Evolutionary conservation across 2,113 vertebrate genomes (phyloP), one percentile per base, ranked within the genome.

Genomic region (Tachysurus fulvidraco): DNA sequence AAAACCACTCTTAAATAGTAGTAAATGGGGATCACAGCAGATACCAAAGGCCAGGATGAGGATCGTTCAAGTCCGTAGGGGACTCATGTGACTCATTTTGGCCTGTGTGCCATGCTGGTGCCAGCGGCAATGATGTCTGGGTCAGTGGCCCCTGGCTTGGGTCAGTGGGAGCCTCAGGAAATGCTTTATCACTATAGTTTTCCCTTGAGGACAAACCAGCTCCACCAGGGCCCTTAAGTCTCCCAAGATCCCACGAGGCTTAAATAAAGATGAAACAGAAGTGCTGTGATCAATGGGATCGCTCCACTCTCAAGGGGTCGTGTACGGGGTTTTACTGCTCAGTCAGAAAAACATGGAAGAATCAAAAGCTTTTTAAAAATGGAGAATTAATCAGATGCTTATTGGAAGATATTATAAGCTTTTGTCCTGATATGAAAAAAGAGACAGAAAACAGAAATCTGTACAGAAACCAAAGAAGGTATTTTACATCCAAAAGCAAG

Each of bases 91-190:
- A 89, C 86, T 87, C 46, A 89, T 89, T 83, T 85, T 36, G 21
- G 28, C 85, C 71, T 81, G 76, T 64, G 79, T 85, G 73, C 69
- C 78, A 41, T 81, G 9, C 30, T 83, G 67, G 77, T 86, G 81
- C 87, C 55, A 73, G 52, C 67, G 36, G 77, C 30, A 81, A 64
- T 84, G 84, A 78, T 59, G 90, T 90, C 88, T 90, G 78, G 88
- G 86, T 86, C 83, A 86, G 44, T 57, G 30, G 84, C 88, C 84
- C 76, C 84, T 86, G 62, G 86, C 82, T 84, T 3, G 46, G 80
- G 89, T 90, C 87, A 87, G 69, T 62, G 50, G 44, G 30, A 79
- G 59, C 86, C 89, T 85, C 55, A n/a, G 85, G 83, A 82, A 83
- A 73, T 46, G 88, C 84, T 46, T 73, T 52, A 77, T 87, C 60